phyloP scores from a whole-genome alignment of 2,888 invertebrate species.

The Andrena bucephala region DNA sequence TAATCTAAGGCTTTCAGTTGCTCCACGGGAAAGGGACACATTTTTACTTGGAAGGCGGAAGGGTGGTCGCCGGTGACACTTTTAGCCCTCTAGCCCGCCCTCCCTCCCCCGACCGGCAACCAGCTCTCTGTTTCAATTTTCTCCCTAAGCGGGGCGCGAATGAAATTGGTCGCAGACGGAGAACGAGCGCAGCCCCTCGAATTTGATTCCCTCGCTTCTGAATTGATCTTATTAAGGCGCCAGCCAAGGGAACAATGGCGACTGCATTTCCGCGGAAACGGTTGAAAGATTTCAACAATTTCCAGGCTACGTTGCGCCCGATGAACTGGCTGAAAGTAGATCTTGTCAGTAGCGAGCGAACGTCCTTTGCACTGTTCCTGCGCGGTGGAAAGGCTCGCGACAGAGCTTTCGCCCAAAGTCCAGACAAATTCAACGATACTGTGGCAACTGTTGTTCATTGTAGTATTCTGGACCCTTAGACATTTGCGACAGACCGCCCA shows the following conservation, averaged over 20 bases:
- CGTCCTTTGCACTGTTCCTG: not conserved
- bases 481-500: no score
- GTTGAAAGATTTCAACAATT: slow-evolving; percentile 10
- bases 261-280: not conserved
- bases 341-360: not conserved
- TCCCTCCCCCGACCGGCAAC: not conserved
- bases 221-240: slow-evolving; percentile 45
- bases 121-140: slow-evolving; percentile 49
- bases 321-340: not conserved
- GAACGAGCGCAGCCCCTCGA: slow-evolving; percentile 19
- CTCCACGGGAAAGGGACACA: not conserved
- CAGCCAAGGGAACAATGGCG: slow-evolving; percentile 13
- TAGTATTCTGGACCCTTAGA: no score
- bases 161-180: slow-evolving; percentile 41
- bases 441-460: no score
- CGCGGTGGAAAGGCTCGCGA: no score
- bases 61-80: slow-evolving; percentile 5
- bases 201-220: slow-evolving; percentile 34
- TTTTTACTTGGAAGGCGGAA: slow-evolving; percentile 18
- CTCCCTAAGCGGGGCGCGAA: slow-evolving; percentile 34
- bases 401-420: no score
- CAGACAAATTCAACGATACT: no score
- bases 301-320: not conserved
- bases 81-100: not conserved
- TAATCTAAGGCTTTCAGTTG: slow-evolving; percentile 41